Conservation (phyloP, 2,797 vertebrate genomes). For the Eleutherodactylus coqui region DNA sequence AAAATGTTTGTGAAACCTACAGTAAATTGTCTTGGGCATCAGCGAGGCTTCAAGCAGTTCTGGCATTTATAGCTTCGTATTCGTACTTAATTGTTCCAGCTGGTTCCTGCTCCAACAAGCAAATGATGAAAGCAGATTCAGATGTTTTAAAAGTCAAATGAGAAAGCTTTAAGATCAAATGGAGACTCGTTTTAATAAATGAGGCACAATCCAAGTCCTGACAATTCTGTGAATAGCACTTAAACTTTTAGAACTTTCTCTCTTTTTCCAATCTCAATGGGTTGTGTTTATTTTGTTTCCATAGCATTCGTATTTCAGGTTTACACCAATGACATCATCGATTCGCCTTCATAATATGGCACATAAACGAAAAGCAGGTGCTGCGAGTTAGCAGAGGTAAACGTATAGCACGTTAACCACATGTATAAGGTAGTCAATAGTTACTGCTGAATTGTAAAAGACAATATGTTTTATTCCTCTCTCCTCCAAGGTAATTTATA, state of each 20-base stretch:
- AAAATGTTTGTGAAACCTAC: slow-evolving; percentile 42
- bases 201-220: slow-evolving; percentile 42
- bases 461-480: slow-evolving; percentile 7
- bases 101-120: slow-evolving; percentile 42
- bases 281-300: slow-evolving; percentile 56
- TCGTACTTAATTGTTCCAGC: slow-evolving; percentile 52
- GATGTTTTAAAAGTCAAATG: slow-evolving; percentile 60
- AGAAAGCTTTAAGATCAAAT: slow-evolving; percentile 57
- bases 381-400: slow-evolving; percentile 40
- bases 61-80: slow-evolving; percentile 38
- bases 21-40: slow-evolving; percentile 25
- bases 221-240: slow-evolving; percentile 31
- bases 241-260: slow-evolving; percentile 32
- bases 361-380: slow-evolving; percentile 55
- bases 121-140: slow-evolving; percentile 54
- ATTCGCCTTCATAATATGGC: slow-evolving; percentile 43
- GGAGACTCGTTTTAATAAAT: slow-evolving; percentile 58
- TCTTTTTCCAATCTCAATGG: slow-evolving; percentile 26
- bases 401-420: slow-evolving; percentile 33
- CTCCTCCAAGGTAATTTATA: neutral
- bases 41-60: slow-evolving; percentile 12
- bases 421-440: slow-evolving; percentile 24
- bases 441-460: slow-evolving; percentile 9
- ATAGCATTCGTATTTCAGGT: slow-evolving; percentile 38
- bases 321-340: slow-evolving; percentile 51